phyloP scores from a whole-genome alignment of 2,113 vertebrate species.

The Phylloscopus trochilus region DNA sequence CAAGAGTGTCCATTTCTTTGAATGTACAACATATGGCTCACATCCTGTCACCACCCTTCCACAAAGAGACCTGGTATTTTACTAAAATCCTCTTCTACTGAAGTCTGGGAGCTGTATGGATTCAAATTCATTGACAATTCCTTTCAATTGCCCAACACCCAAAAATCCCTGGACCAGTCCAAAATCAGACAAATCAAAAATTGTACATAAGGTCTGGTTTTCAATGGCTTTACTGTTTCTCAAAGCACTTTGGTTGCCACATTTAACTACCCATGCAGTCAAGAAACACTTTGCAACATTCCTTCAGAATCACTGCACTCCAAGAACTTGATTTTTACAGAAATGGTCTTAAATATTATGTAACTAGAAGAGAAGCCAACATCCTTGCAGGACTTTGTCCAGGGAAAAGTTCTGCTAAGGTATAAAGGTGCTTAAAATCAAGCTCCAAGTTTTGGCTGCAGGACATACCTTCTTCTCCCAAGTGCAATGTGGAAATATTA shows the following conservation, averaged over 20 bases:
- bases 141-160: background rate
- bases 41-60: background rate
- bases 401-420: background rate
- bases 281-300: background rate
- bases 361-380: background rate
- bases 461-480: background rate
- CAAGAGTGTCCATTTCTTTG: background rate
- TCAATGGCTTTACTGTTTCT: background rate
- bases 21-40: background rate
- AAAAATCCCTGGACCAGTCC: background rate
- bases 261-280: background rate
- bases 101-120: background rate
- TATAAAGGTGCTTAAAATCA: background rate
- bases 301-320: background rate
- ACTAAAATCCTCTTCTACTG: background rate
- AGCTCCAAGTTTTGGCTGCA: background rate
- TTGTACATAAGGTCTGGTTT: background rate
- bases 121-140: background rate
- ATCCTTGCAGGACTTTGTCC: background rate
- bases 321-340: background rate
- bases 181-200: background rate
- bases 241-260: background rate
- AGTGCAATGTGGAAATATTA: background rate
- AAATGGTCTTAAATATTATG: background rate
- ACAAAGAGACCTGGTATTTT: background rate